Conservation (phyloP, 2,797 vertebrate genomes). For the Ceryle rudis region DNA sequence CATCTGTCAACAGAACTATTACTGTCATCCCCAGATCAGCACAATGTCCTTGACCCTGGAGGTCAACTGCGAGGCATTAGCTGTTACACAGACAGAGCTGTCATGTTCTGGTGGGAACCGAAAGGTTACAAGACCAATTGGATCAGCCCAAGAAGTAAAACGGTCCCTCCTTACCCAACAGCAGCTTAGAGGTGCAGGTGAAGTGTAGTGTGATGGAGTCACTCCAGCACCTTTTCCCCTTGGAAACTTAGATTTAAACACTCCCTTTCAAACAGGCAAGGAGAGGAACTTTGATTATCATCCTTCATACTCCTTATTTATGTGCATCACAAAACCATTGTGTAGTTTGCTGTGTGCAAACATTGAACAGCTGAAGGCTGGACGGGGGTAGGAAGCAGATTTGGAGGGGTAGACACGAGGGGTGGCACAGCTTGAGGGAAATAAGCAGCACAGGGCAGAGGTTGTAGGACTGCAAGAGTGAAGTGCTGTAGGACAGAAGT, state of each 20-base stretch:
- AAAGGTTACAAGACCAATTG: slow-evolving; percentile 40
- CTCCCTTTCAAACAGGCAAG: background rate
- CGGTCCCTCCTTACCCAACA: background rate
- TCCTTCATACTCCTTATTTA: background rate
- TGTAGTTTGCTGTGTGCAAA: background rate
- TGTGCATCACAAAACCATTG: background rate
- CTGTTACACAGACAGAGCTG: slow-evolving; percentile 51
- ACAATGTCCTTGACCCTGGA: slow-evolving; percentile 86
- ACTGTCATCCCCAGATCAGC: slow-evolving; percentile 87
- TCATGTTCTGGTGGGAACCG: background rate
- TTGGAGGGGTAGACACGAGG: background rate
- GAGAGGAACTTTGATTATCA: background rate
- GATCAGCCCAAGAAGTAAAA: slow-evolving; percentile 45
- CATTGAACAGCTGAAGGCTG: background rate
- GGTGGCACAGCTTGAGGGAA: background rate
- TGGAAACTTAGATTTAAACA: background rate
- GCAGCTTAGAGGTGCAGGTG: background rate
- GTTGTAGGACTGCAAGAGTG: background rate
- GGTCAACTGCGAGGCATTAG: slow-evolving; percentile 77
- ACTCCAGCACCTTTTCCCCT: background rate
- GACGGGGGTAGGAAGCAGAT: background rate
- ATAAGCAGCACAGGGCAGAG: background rate
- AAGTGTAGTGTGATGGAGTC: background rate
- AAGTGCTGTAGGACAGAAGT: background rate
- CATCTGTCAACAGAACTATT: slow-evolving; percentile 96